A percentile compares a stretch with the other conserved stretches of the same genome.
Evolutionary conservation across 1,140 invertebrate species (phyloP).

Genomic region (Metaphire vulgaris): DNA sequence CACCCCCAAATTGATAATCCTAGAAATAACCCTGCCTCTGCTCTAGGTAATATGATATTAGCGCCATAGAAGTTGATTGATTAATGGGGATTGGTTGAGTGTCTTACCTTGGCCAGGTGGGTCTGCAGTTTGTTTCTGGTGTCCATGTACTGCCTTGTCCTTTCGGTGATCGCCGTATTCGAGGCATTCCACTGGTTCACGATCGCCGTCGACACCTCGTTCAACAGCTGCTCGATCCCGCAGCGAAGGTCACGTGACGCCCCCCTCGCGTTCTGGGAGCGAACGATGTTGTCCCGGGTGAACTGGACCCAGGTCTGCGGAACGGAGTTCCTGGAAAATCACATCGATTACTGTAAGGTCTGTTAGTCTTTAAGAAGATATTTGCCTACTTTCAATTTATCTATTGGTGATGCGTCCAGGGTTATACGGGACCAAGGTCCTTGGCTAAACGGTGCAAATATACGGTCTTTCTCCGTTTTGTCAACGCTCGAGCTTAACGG

Average conservation of each 20-base stretch:
- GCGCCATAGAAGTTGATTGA: too few relatives aligned
- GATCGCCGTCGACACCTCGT: slow-evolving; percentile 20
- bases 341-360: too few relatives aligned
- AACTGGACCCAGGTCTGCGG: slow-evolving; percentile 80
- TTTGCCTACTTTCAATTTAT: too few relatives aligned
- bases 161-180: slow-evolving; percentile 48
- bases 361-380: too few relatives aligned
- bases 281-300: slow-evolving; percentile 71
- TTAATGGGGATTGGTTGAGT: neutral
- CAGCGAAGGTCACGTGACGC: slow-evolving; percentile 71
- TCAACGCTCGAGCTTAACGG: too few relatives aligned
- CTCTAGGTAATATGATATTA: too few relatives aligned
- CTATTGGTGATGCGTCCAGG: too few relatives aligned
- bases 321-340: slow-evolving; percentile 61
- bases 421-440: too few relatives aligned
- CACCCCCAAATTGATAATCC: too few relatives aligned
- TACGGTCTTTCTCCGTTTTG: too few relatives aligned
- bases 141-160: slow-evolving; percentile 48
- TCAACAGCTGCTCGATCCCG: slow-evolving; percentile 21
- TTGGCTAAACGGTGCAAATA: too few relatives aligned
- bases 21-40: too few relatives aligned
- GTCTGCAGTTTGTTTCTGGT: slow-evolving; percentile 70
- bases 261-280: slow-evolving; percentile 75
- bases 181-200: slow-evolving; percentile 35
- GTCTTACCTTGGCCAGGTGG: slow-evolving; percentile 68